A percentile compares a stretch with the other conserved stretches of the same genome.
These are phyloP conservation scores for Xiphorhynchus elegans DNA, from an alignment of 2,113 vertebrate species.

Conservation along the genomic window DNA sequence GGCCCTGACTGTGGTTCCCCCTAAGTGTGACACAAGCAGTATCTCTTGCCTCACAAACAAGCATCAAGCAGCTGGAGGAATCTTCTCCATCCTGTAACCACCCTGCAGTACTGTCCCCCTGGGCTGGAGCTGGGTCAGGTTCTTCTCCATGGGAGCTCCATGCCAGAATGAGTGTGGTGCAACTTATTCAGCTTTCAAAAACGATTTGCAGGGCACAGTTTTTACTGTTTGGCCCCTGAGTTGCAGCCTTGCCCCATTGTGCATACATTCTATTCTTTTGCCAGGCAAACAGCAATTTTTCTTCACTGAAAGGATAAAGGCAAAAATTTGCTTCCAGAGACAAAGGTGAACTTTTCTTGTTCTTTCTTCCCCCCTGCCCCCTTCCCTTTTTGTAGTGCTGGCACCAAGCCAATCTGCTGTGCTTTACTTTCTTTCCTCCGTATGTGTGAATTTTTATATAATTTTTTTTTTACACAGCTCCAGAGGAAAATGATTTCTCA, in stretches of 20 bases:
- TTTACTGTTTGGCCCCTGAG: background rate
- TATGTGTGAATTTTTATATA: background rate
- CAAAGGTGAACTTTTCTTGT: background rate
- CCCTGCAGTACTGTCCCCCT: background rate
- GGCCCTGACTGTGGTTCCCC: background rate
- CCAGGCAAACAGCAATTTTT: background rate
- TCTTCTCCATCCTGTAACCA: background rate
- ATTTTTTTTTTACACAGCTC: background rate
- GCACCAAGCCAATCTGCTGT: background rate
- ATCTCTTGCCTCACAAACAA: background rate
- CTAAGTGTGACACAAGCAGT: background rate
- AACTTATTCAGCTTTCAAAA: background rate
- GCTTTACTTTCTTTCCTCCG: slow-evolving; percentile 18
- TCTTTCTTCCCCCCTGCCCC: background rate
- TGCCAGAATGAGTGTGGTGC: background rate
- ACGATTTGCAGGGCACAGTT: background rate
- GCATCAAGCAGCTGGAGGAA: background rate
- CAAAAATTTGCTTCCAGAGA: background rate
- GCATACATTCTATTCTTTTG: background rate
- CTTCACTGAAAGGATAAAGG: background rate
- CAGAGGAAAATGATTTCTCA: slow-evolving; percentile 38
- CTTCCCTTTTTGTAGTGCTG: background rate
- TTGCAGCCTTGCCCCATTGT: background rate
- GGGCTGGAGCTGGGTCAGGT: background rate
- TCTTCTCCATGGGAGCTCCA: background rate